These are phyloP conservation scores for Anguilla anguilla DNA, from an alignment of 2,797 vertebrate species.

Conservation along the genomic window DNA sequence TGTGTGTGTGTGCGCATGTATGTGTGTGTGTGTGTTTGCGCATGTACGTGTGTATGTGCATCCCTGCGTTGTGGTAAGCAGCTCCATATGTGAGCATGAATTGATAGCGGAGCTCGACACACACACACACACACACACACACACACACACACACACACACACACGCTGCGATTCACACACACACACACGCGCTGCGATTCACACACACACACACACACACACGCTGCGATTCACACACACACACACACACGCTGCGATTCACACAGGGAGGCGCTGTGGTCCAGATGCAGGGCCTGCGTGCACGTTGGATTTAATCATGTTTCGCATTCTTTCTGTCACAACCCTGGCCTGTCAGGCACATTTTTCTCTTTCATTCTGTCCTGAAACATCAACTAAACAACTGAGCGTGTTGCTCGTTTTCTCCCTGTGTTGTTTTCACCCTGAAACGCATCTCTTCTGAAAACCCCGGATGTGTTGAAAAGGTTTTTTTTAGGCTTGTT, in stretches of 20 bases:
- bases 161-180: too few relatives aligned
- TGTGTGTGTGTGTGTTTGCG: not conserved
- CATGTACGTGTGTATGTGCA: not conserved
- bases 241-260: not conserved
- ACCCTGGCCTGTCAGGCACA: not conserved
- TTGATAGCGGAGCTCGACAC: not conserved
- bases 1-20: not conserved
- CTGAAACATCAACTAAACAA: not conserved
- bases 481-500: not conserved
- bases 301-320: not conserved
- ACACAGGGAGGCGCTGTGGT: not conserved
- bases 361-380: not conserved
- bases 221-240: not conserved
- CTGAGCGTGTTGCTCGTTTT: not conserved
- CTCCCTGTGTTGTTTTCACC: not conserved
- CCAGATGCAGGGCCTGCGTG: not conserved
- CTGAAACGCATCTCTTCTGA: not conserved
- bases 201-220: too few relatives aligned
- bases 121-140: too few relatives aligned
- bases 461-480: not conserved
- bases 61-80: not conserved
- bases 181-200: too few relatives aligned
- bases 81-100: not conserved
- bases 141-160: too few relatives aligned
- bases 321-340: not conserved